A percentile compares a stretch with the other conserved stretches of the same genome.
phyloP scores from a whole-genome alignment of 2,888 invertebrate species.

The Apodemia zela region DNA sequence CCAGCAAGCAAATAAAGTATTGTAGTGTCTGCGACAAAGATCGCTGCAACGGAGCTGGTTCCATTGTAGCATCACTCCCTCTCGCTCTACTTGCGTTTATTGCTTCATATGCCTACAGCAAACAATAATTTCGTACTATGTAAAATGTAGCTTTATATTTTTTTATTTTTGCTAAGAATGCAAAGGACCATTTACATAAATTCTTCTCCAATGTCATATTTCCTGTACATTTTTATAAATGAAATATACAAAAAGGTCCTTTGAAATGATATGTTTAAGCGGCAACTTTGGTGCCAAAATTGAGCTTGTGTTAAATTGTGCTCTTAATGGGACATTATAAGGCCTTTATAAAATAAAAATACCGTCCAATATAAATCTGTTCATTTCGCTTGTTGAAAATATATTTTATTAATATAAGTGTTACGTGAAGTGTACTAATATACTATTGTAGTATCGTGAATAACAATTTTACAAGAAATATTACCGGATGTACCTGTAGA shows the following conservation, averaged over 20 bases:
- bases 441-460: constrained; percentile 10
- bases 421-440: constrained; percentile 23
- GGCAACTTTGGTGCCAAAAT: constrained; percentile 17
- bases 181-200: constrained; percentile 6
- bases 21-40: constrained; percentile 75
- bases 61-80: constrained; percentile 56
- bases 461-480: not conserved
- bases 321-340: constrained; percentile 17
- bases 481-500: constrained; percentile 15
- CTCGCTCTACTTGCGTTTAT: constrained; percentile 52
- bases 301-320: constrained; percentile 18
- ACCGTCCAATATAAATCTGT: constrained; percentile 54
- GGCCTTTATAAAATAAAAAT: constrained; percentile 40
- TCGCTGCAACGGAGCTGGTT: constrained; percentile 71
- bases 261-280: not conserved
- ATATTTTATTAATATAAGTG: constrained; percentile 24
- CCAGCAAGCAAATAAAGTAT: constrained; percentile 46
- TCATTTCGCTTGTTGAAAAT: constrained; percentile 47
- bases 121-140: constrained; percentile 50
- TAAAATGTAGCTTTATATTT: constrained; percentile 29
- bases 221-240: not conserved
- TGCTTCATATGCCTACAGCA: constrained; percentile 55
- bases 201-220: not conserved
- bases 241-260: constrained; percentile 2
- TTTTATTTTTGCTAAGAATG: constrained; percentile 18